These are phyloP conservation scores for Pollimyrus isidori DNA, from an alignment of 2,113 vertebrate genomes.

Conservation along the genomic window DNA sequence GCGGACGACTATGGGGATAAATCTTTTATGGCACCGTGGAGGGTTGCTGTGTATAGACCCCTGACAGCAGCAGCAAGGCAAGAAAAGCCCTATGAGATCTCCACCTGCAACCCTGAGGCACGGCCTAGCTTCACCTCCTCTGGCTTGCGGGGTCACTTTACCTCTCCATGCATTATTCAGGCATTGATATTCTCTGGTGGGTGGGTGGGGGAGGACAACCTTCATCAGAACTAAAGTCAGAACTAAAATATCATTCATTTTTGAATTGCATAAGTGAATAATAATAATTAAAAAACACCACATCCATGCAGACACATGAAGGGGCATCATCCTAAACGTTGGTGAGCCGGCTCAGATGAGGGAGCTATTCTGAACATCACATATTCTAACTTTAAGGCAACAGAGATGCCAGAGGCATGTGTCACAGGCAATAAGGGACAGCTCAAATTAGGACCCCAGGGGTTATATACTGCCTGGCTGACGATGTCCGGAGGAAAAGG, in stretches of 20 bases:
- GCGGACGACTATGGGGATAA: slow-evolving; percentile 47
- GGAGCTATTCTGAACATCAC: slow-evolving; percentile 7
- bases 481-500: neutral
- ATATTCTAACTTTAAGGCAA: neutral
- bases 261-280: neutral
- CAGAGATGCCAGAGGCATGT: neutral
- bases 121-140: slow-evolving; percentile 35
- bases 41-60: slow-evolving; percentile 44
- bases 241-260: neutral
- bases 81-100: neutral
- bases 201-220: neutral
- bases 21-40: slow-evolving; percentile 49
- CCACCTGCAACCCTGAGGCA: slow-evolving; percentile 33
- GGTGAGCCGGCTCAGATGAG: neutral
- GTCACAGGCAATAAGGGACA: neutral
- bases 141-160: slow-evolving; percentile 30
- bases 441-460: neutral
- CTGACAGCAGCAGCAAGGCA: slow-evolving; percentile 42
- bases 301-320: neutral
- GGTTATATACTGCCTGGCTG: neutral
- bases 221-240: neutral
- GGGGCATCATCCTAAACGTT: neutral
- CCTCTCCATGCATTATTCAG: slow-evolving; percentile 48
- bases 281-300: neutral
- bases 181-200: slow-evolving; percentile 42